Evolutionary conservation across 30 jellyfish, hydroid and myxozoan genomes (phyloP).

Genomic region (Turritopsis dohrnii): DNA sequence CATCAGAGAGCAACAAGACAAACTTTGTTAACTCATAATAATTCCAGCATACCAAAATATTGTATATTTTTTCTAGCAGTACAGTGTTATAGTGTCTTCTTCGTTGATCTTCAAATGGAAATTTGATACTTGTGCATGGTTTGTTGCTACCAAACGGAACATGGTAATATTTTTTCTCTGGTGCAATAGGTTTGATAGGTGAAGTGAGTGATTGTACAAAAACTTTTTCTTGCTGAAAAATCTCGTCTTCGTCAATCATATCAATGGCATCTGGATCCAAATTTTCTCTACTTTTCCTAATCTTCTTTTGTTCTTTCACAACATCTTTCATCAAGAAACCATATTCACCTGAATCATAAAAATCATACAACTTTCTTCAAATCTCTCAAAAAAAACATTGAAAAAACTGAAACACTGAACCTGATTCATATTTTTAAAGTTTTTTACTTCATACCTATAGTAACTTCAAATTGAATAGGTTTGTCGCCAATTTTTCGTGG

Average conservation of each 20-base stretch:
- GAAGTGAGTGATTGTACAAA: constrained; percentile 54
- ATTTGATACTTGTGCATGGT: constrained; percentile 82
- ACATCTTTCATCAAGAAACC: constrained; percentile 67
- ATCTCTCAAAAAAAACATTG: neutral
- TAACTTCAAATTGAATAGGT: constrained; percentile 72
- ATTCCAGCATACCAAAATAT: constrained; percentile 54
- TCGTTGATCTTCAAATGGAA: constrained; percentile 91
- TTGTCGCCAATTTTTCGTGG: constrained; percentile 79
- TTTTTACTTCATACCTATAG: constrained; percentile 57
- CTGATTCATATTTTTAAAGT: too few species aligned
- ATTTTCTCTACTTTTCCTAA: constrained; percentile 4
- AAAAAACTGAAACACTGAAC: too few species aligned
- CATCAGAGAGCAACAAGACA: too few species aligned
- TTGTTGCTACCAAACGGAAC: constrained; percentile 70
- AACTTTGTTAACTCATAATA: neutral
- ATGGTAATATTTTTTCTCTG: constrained; percentile 47
- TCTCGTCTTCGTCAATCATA: constrained; percentile 43
- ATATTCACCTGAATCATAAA: constrained; percentile 58
- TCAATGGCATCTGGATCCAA: constrained; percentile 27
- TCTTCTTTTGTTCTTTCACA: constrained; percentile 28
- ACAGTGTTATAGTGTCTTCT: constrained; percentile 64
- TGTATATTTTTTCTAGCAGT: constrained; percentile 61
- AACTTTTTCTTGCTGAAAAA: constrained; percentile 38
- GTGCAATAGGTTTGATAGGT: constrained; percentile 55
- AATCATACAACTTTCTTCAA: neutral